These are phyloP conservation scores for Mola mola DNA, from an alignment of 2,113 vertebrate genomes.

Conservation along the genomic window DNA sequence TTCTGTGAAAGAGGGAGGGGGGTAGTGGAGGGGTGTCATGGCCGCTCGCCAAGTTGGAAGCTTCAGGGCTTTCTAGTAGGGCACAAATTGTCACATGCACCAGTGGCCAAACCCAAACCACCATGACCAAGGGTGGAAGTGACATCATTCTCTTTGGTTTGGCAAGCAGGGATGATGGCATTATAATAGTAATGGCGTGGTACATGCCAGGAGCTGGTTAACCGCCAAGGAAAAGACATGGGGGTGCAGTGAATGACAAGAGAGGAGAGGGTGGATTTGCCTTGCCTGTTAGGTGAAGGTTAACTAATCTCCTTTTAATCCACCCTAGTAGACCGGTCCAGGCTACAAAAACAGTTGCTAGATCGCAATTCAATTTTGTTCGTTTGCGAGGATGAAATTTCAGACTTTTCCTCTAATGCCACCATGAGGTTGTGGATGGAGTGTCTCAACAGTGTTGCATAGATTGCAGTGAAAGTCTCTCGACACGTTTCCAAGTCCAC, in stretches of 20 bases:
- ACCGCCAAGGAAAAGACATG: conserved; percentile 62
- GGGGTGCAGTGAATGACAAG: conserved; percentile 53
- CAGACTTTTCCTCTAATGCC: background rate
- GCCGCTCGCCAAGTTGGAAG: conserved; percentile 68
- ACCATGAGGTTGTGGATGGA: background rate
- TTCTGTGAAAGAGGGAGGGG: conserved; percentile 43
- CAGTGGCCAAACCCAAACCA: conserved; percentile 79
- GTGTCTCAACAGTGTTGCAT: background rate
- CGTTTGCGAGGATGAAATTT: background rate
- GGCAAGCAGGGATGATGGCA: conserved; percentile 72
- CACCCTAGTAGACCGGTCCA: background rate
- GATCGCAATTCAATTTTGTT: background rate
- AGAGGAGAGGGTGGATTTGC: conserved; percentile 46
- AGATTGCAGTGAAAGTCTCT: too few relatives aligned
- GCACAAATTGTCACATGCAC: conserved; percentile 79
- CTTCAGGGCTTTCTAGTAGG: conserved; percentile 67
- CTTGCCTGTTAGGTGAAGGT: conserved; percentile 53
- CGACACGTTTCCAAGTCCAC: background rate
- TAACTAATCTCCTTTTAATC: conserved; percentile 18
- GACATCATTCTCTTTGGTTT: conserved; percentile 82
- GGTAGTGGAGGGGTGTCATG: conserved; percentile 45
- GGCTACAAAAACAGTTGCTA: background rate
- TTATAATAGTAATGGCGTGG: conserved; percentile 76
- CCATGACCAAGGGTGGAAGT: conserved; percentile 82
- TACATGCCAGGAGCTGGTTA: conserved; percentile 69